Conservation (phyloP, 2,797 vertebrate genomes). For the Arrhamphus sclerolepis region DNA sequence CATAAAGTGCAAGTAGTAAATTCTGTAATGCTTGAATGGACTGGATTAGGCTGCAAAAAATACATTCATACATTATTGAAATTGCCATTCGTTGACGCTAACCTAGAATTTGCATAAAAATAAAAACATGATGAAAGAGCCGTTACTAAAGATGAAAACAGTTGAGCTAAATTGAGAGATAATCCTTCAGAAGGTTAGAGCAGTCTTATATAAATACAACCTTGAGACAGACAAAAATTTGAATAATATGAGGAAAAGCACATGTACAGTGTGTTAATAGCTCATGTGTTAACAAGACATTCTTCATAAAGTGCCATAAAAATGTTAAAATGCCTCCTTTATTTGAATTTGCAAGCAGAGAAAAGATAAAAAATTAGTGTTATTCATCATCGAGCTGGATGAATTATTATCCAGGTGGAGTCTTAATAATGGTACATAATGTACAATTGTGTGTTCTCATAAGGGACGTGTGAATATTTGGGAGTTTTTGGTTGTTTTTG, state of each 20-base stretch:
- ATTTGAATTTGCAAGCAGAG: constrained; percentile 3
- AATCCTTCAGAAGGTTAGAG: constrained; percentile 32
- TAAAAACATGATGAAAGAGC: constrained; percentile 14
- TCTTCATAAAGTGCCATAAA: background rate
- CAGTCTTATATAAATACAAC: background rate
- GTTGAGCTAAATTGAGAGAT: constrained; percentile 29
- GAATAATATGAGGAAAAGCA: constrained; percentile 8
- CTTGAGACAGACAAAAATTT: constrained; percentile 19
- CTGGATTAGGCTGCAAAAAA: constrained; percentile 20
- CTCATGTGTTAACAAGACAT: background rate
- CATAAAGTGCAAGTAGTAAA: background rate
- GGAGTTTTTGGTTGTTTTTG: background rate
- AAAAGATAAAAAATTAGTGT: background rate
- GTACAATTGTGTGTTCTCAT: background rate
- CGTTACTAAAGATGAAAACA: constrained; percentile 21
- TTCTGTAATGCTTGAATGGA: constrained; percentile 12
- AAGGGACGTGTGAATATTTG: background rate
- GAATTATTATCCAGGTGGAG: constrained; percentile 5
- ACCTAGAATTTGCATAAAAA: constrained; percentile 35
- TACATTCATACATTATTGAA: background rate
- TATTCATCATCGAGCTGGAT: constrained; percentile 7
- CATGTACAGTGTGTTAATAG: constrained; percentile 6
- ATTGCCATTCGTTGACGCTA: constrained; percentile 9
- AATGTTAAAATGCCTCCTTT: constrained; percentile 17
- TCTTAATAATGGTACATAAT: background rate